Evolutionary conservation across 2,888 invertebrate species (phyloP), one percentile per base, ranked within the genome.

Genomic region (Tridacna gigas): DNA sequence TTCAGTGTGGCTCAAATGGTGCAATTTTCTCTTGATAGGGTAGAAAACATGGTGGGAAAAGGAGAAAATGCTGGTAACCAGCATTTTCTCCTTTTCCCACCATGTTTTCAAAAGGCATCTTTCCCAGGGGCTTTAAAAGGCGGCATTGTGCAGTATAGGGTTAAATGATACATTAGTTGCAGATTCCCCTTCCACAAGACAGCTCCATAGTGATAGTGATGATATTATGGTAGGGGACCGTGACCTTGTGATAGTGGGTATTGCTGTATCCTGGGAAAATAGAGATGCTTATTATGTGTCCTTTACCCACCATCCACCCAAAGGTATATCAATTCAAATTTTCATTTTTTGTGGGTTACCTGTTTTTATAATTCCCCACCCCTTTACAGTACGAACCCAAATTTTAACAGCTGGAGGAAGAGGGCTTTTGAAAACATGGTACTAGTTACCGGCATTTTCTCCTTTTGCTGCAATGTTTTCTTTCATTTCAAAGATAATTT

Each of bases 221-320:
- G 60, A 69, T 3, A 79, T 79, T 12, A 22, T 28, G 0, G 0
- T 79, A 18, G 79, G 66, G 26, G 47, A 47, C n/a, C 7, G 28
- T 26, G 79, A 65, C 48, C 79, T 79, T 11, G 37, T 79, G 51
- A 74, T 79, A n/a, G 79, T 79, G 47, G 79, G 79, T 65, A 51
- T 79, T 66, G 79, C 79, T 12, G 66, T 79, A 12, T 65, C 74
- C 48, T 79, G 79, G 79, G 79, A 79, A 25, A 79, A 74, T 48
- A 90, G 91, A 22, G 94, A 95, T 87, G 93, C 93, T 26, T 95
- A 94, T 88, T 95, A 93, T 82, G 88, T 95, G 28, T 90, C 93
- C 45, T 89, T 94, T 45, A 89, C 88, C 22, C 82, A 87, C 61
- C 78, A 87, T 26, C 82, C 83, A 56, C 45, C 80, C 20, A 73